Conservation (phyloP, 2,113 vertebrate species). For the Stictonetta naevosa region DNA sequence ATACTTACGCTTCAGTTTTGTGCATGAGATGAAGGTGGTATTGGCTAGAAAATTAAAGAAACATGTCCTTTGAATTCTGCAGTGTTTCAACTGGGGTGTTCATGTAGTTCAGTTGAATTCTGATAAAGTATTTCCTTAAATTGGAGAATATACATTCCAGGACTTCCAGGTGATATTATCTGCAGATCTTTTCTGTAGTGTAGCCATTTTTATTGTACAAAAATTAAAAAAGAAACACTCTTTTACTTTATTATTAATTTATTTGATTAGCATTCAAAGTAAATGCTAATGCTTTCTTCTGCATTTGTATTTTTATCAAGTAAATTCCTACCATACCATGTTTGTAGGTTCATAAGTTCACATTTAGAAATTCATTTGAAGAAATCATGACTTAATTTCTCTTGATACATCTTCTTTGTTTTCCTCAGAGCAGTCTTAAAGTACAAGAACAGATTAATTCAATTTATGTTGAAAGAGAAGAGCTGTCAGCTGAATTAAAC, state of each 20-base stretch:
- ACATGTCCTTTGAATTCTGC: background rate
- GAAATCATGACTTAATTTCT: background rate
- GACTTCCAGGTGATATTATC: background rate
- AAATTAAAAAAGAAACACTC: background rate
- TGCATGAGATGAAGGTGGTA: background rate
- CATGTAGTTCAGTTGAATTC: background rate
- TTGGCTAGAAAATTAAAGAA: background rate
- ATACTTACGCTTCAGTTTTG: background rate
- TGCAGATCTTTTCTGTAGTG: background rate
- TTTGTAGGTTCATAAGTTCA: background rate
- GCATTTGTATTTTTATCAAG: background rate
- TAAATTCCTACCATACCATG: background rate
- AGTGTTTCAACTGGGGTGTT: background rate
- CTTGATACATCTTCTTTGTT: background rate
- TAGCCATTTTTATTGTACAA: background rate
- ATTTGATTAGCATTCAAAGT: background rate
- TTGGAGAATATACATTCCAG: background rate
- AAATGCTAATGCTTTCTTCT: background rate
- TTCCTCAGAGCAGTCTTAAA: constrained; percentile 22
- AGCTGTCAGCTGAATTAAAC: constrained; percentile 50
- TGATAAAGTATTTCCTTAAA: background rate
- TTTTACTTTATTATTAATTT: background rate
- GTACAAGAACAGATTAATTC: constrained; percentile 30
- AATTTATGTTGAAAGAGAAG: constrained; percentile 35
- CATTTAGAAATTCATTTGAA: background rate